Base-by-base conservation (phyloP, 2,113 vertebrate genomes). In the Gadus macrocephalus region DNA sequence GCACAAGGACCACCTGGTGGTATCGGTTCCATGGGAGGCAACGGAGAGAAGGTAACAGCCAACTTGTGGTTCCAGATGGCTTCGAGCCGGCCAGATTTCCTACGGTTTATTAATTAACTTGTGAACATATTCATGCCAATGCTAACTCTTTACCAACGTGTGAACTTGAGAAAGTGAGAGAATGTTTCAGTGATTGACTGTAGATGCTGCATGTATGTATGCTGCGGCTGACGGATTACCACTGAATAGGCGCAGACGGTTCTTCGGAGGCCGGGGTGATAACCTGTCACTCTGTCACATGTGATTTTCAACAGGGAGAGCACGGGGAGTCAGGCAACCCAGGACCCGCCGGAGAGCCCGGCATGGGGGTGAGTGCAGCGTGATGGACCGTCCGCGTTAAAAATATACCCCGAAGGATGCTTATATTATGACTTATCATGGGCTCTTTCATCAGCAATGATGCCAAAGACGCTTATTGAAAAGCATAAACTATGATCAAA, bases 281-380 rank as follows among this genome's bases (percentile, higher is more conserved):
- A 58, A 58, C 55, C 15, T 58, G 42, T 17, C 55, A 16, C n/a
- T 58, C 55, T 58, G 15, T 58, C 55, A 17, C 5, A 58, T 49
- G 16, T 14, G 15, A n/a, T 58, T n/a, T 9, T 58, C 76, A 66
- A 62, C 68, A 99, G 96, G 97, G 97, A 87, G 97, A 99, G 83
- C 93, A 84, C 2, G 97, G 97, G 59, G 97, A 99, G 85, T 93
- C 97, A 78, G 97, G 97, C 19, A 98, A 99, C 81, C 97, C 97
- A 38, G 97, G 97, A 42, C 88, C 96, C 59, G 87, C 92, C 16
- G 97, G 97, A 79, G 97, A 98, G 87, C 84, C 93, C 55, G 97
- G 97, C 72, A 70, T 89, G 20, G 86, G 83, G 15, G 97, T 98
- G 90, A 96, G 95, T 92, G 17, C 56, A 59, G 1, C 49, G 5